Evolutionary conservation across 2,113 vertebrate genomes (phyloP), one percentile per base, ranked within the genome.

Genomic region (Python bivittatus): DNA sequence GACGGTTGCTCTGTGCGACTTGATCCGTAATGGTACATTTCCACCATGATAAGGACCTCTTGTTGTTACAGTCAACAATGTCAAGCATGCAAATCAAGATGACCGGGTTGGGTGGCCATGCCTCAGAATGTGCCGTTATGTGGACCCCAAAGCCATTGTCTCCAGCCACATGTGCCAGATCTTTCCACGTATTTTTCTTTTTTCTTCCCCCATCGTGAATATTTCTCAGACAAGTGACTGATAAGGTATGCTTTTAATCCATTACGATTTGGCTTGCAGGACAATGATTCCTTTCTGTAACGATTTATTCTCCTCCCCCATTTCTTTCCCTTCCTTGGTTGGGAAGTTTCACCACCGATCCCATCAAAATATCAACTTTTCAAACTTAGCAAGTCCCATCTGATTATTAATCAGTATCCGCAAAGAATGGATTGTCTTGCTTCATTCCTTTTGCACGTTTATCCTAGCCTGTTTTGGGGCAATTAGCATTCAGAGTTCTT

Each of bases 141-240:
- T 38, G 90, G 1, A 15, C n/a, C 52, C 22, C 4, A 20, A 48
- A 72, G 42, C 15, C 48, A 25, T 6, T 3, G 2, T 23, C 20
- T 33, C 27, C 4, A 90, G 56, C 15, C 56, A 22, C 56, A 33
- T 38, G 25, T 11, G n/a, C 1, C 54, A 48, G 90, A 38, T 27
- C 29, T 58, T 10, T 23, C 58, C n/a, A 53, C 1, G 29, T 27
- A 33, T n/a, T 1, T 15, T 83, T 94, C 88, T 61, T 29, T 92
- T 25, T 38, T 53, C 38, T 88, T 25, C 44, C 86, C 25, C 93
- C 90, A 91, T 27, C 57, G 44, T 92, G 90, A 95, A 79, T 72
- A 90, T 90, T 92, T n/a, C 84, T 60, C 89, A 60, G 79, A 92
- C 89, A 1, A 38, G 85, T 23, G 12, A 29, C 38, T 0, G 1